Evolutionary conservation across 2,888 invertebrate genomes (phyloP).

Genomic region (Cactoblastis cactorum): DNA sequence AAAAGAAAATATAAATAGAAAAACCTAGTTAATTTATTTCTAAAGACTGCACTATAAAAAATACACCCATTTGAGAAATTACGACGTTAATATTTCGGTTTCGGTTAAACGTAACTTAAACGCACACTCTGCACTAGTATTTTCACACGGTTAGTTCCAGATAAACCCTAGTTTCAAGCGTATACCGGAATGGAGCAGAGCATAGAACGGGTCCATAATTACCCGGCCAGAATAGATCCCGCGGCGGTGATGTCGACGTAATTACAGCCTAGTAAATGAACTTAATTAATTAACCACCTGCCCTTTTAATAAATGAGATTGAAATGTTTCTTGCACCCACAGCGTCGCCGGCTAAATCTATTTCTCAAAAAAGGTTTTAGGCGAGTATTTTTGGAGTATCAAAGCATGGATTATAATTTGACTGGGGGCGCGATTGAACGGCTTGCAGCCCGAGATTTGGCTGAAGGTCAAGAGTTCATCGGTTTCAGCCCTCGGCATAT

Average conservation of each 20-base stretch:
- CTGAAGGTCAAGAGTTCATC: neutral
- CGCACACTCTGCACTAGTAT: no score
- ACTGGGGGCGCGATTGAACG: neutral
- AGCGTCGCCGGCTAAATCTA: neutral
- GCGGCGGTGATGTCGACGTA: slow-evolving; percentile 36
- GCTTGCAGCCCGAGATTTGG: neutral
- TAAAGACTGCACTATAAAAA: no score
- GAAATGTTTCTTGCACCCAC: slow-evolving; percentile 27
- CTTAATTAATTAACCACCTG: slow-evolving; percentile 54
- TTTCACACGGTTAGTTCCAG: neutral
- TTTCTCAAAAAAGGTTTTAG: no score
- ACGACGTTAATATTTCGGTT: no score
- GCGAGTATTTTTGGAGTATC: no score
- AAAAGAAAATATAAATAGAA: no score
- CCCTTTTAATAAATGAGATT: slow-evolving; percentile 38
- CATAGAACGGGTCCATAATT: slow-evolving; percentile 36
- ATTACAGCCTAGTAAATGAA: slow-evolving; percentile 35
- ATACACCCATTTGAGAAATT: no score
- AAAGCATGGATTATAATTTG: neutral
- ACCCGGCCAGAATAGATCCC: slow-evolving; percentile 22
- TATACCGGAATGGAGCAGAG: slow-evolving; percentile 22
- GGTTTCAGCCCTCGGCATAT: no score
- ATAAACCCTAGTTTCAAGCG: neutral
- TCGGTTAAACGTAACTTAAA: no score
- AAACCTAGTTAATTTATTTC: no score